Percentiles rank a stretch among this genome's conserved stretches.
Evolutionary conservation across 2,797 vertebrate genomes (phyloP).

Genomic region (Trachurus trachurus): DNA sequence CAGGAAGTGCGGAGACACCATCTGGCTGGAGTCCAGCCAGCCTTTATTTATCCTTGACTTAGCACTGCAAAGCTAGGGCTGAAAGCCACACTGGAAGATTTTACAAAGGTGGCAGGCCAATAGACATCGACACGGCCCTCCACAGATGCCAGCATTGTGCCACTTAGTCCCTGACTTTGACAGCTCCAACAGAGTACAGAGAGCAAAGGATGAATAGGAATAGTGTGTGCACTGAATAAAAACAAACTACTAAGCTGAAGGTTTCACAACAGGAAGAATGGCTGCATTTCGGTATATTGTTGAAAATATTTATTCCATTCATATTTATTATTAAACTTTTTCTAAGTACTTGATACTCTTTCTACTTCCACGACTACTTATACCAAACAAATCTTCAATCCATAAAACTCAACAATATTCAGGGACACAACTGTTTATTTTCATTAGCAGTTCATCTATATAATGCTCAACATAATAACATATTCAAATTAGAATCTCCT

Average conservation of each 20-base stretch:
- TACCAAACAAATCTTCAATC: not conserved
- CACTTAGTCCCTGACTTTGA: slow-evolving; percentile 77
- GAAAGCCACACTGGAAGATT: slow-evolving; percentile 67
- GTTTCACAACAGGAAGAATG: slow-evolving; percentile 42
- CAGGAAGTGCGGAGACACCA: slow-evolving; percentile 46
- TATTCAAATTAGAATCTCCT: not conserved
- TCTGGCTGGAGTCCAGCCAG: slow-evolving; percentile 69
- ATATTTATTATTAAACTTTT: not conserved
- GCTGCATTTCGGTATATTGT: slow-evolving; percentile 11
- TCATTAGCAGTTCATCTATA: not conserved
- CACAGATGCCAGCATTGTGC: slow-evolving; percentile 75
- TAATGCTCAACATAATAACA: not conserved
- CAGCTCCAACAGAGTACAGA: slow-evolving; percentile 72
- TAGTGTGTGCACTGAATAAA: slow-evolving; percentile 66
- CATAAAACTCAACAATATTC: not conserved
- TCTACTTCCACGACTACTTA: not conserved
- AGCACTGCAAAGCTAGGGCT: slow-evolving; percentile 57
- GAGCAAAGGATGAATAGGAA: slow-evolving; percentile 32
- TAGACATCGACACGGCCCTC: slow-evolving; percentile 72
- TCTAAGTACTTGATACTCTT: too few relatives aligned
- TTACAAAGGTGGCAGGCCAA: slow-evolving; percentile 74
- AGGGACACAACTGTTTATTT: not conserved
- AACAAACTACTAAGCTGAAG: slow-evolving; percentile 53
- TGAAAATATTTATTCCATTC: not conserved
- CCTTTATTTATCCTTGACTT: slow-evolving; percentile 74